Evolutionary conservation across 2,797 vertebrate species (phyloP).

Genomic region (Rhinophrynus dorsalis): DNA sequence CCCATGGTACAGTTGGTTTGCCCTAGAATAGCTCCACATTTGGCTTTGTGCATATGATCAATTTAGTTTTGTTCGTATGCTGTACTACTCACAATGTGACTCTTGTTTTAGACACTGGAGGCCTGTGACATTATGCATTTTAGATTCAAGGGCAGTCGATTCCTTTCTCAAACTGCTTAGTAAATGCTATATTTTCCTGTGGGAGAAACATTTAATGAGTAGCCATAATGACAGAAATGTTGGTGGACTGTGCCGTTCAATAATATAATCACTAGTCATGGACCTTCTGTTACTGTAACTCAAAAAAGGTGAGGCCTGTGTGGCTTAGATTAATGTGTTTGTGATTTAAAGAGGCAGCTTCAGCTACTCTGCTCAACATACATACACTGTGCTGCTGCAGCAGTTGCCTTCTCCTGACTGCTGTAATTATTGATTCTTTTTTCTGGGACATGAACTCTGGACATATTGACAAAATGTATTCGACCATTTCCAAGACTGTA

Average conservation of each 20-base stretch:
- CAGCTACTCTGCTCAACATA: not conserved
- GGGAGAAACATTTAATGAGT: slow-evolving; percentile 46
- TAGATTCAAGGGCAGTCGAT: slow-evolving; percentile 45
- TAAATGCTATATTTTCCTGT: slow-evolving; percentile 47
- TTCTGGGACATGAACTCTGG: not conserved
- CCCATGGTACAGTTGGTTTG: too few relatives aligned
- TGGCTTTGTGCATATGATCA: too few relatives aligned
- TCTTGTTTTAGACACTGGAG: slow-evolving; percentile 12
- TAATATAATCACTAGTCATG: slow-evolving; percentile 48
- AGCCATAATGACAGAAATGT: slow-evolving; percentile 42
- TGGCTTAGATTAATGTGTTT: slow-evolving; percentile 33
- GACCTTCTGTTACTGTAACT: slow-evolving; percentile 46
- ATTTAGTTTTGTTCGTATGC: too few relatives aligned
- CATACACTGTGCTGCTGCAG: not conserved
- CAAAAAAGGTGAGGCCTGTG: slow-evolving; percentile 23
- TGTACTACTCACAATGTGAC: slow-evolving; percentile 3
- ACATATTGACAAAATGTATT: slow-evolving; percentile 32
- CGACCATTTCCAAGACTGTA: not conserved
- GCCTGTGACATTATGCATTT: slow-evolving; percentile 43
- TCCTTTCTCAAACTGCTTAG: slow-evolving; percentile 34
- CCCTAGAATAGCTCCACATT: too few relatives aligned
- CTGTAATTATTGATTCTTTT: slow-evolving; percentile 26
- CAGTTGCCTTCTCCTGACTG: slow-evolving; percentile 6
- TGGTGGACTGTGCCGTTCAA: slow-evolving; percentile 27
- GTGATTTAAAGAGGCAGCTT: slow-evolving; percentile 41